These are phyloP conservation scores for Eurytoma californica DNA, from an alignment of 2,888 invertebrate genomes.

Conservation along the genomic window DNA sequence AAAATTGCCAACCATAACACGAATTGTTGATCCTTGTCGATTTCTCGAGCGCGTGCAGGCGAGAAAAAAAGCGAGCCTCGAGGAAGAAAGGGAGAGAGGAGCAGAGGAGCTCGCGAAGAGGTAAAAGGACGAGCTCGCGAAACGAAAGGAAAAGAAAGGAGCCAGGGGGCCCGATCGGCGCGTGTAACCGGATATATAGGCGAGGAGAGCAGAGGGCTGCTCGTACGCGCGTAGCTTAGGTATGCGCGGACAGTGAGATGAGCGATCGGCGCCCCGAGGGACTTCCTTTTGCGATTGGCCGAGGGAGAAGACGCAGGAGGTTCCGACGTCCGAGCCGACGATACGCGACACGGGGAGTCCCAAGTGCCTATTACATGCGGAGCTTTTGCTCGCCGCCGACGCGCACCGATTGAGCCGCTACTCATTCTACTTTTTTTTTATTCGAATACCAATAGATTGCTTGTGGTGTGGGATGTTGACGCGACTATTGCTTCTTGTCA, in stretches of 20 bases:
- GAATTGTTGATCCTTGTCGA: no score
- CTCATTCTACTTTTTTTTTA: background rate
- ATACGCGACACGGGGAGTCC: conserved; percentile 9
- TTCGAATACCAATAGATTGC: background rate
- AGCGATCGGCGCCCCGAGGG: conserved; percentile 46
- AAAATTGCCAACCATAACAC: no score
- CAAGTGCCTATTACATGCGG: background rate
- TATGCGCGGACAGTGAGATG: background rate
- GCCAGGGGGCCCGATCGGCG: conserved; percentile 41
- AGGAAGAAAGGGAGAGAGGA: conserved; percentile 17
- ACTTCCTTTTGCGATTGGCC: conserved; percentile 40
- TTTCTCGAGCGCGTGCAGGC: background rate
- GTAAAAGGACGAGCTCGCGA: conserved; percentile 29
- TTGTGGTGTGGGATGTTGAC: no score
- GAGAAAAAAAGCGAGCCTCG: background rate
- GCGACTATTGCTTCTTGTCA: no score
- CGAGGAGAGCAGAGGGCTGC: background rate
- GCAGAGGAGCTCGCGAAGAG: background rate
- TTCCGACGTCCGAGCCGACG: conserved; percentile 7
- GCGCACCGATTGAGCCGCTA: conserved; percentile 1
- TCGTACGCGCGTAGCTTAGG: background rate
- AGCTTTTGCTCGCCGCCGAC: conserved; percentile 29
- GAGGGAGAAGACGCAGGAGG: conserved; percentile 44
- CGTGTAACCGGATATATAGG: conserved; percentile 43
- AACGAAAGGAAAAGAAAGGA: conserved; percentile 25